Base-by-base conservation (phyloP, 1,140 invertebrate genomes). In the Nasonia vitripennis region DNA sequence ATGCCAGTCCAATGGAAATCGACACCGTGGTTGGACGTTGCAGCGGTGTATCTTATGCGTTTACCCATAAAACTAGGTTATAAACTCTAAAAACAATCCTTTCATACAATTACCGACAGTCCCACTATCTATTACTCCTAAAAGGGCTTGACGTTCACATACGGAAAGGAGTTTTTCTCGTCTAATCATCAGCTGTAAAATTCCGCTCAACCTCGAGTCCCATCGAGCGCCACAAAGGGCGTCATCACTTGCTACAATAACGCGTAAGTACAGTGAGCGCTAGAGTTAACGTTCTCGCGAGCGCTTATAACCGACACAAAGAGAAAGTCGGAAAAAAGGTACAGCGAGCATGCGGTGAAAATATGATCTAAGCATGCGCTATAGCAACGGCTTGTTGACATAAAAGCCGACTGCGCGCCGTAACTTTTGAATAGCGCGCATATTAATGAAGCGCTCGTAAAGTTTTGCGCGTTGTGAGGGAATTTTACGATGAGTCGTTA, bases 1-100 rank as follows among this genome's bases (percentile, higher is more conserved):
- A 78, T 78, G 41, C 9, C 77, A 78, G 51, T 27, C 27, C 48
- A 23, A 62, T 78, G 45, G 77, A 78, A 55, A 55, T 78, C 77
- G 20, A 51, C 55, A 27, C 27, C 34, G 41, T 27, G 51, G 77
- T 62, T n/a, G 3, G 17, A 17, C 55, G 17, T 20, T 74, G 31
- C 73, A 7, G 2, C 7, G 31, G 0, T 41, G 17, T 20, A 3
- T 45, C 17, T 78, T n/a, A 78, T 41, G 34, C 74, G 37, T 41
- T 14, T 74, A 41, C 14, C 31, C 23, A 9, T 7, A 9, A 41
- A 4, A 7, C 37, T 41, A 45, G 7, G 41, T 45, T 45, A 73
- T 31, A 31, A 11, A 31, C n/a, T 27, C 12, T 27, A 9, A 31
- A n/a, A 31, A 6, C 14, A 77, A 77, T 45, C 7, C 6, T 45